Evolutionary conservation across 2,113 vertebrate species (phyloP).

Genomic region (Hyla sarda): DNA sequence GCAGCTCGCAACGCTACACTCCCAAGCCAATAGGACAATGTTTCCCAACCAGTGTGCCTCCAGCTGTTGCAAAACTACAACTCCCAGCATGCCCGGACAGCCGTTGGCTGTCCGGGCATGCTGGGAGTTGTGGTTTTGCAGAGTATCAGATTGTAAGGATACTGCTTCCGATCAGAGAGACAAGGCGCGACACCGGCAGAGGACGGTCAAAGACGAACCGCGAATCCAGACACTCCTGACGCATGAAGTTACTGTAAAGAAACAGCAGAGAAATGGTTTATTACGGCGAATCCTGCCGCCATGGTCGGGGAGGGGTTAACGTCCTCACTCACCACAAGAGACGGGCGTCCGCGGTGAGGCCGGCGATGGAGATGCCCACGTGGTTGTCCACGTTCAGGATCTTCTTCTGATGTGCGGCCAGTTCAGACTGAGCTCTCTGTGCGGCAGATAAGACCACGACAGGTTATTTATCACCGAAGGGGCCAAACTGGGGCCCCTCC

Average conservation of each 20-base stretch:
- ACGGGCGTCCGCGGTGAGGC: constrained; percentile 94
- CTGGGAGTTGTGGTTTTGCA: too few species aligned
- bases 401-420: constrained; percentile 99
- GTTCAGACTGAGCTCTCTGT: constrained; percentile 96
- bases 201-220: constrained; percentile 97
- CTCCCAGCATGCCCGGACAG: too few species aligned
- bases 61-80: too few species aligned
- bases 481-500: background rate
- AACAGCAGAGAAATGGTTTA: rapidly evolving
- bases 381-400: constrained; percentile 98
- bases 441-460: background rate
- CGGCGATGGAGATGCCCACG: constrained; percentile 96
- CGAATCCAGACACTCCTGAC: constrained; percentile 98
- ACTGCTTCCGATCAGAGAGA: constrained; percentile 97
- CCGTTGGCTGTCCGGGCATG: too few species aligned
- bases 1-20: too few species aligned
- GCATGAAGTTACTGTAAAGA: constrained; percentile 92
- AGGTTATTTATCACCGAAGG: too few species aligned
- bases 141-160: constrained; percentile 85
- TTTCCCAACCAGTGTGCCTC: too few species aligned
- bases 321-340: constrained; percentile 90
- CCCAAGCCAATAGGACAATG: too few species aligned
- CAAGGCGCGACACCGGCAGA: constrained; percentile 92
- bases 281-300: too few species aligned
- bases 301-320: too few species aligned